Conservation (phyloP, 92 coral and sea anemone species). For the Ricordea florida region DNA sequence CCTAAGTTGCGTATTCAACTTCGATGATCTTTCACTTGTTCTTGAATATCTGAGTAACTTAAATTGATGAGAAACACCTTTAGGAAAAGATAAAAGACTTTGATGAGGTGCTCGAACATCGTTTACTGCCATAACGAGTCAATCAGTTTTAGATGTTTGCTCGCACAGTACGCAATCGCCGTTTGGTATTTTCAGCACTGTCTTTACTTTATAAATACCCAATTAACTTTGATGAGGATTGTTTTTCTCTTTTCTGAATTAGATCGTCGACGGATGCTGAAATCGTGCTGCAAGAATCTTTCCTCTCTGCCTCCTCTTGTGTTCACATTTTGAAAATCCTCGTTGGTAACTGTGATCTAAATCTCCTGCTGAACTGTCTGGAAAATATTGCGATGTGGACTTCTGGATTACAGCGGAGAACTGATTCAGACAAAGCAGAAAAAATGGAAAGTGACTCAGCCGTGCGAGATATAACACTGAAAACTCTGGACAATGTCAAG, state of each 20-base stretch:
- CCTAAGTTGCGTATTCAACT: too few relatives aligned
- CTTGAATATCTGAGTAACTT: too few relatives aligned
- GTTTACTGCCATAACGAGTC: too few relatives aligned
- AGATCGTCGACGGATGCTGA: not conserved
- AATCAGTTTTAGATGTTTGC: too few relatives aligned
- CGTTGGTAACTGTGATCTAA: not conserved
- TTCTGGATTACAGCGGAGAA: not conserved
- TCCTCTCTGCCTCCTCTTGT: constrained; percentile 8
- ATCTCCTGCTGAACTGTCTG: constrained; percentile 3
- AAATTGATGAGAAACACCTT: too few relatives aligned
- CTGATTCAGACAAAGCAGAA: not conserved
- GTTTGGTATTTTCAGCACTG: too few relatives aligned
- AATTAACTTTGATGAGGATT: not conserved
- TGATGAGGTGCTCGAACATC: too few relatives aligned
- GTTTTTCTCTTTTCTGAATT: not conserved
- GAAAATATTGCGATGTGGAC: constrained; percentile 5
- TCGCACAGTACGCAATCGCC: too few relatives aligned
- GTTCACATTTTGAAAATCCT: not conserved
- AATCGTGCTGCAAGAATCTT: not conserved
- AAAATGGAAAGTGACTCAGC: not conserved
- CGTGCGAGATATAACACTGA: constrained; percentile 1
- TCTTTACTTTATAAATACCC: too few relatives aligned
- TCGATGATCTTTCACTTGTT: too few relatives aligned
- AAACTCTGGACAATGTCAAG: constrained; percentile 19
- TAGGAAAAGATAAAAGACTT: too few relatives aligned